Evolutionary conservation across 2,797 vertebrate species (phyloP).

Genomic region (Labeo calbasu): DNA sequence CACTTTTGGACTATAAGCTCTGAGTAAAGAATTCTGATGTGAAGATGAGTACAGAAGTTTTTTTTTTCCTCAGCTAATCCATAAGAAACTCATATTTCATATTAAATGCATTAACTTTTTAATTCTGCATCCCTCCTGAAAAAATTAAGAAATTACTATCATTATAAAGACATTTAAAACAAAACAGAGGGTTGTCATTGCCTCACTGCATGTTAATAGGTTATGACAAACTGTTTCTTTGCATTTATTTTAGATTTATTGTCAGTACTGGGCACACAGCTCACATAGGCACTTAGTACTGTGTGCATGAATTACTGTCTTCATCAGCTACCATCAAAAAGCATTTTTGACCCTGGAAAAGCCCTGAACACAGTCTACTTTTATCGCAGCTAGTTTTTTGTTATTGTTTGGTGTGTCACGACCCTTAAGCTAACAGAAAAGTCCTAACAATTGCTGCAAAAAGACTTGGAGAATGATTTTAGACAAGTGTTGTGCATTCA

Average conservation of each 20-base stretch:
- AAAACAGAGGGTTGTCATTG: not conserved
- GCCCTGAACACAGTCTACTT: not conserved
- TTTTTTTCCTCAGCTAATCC: not conserved
- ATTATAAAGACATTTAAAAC: not conserved
- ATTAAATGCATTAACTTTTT: not conserved
- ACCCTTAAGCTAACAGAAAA: constrained; percentile 1
- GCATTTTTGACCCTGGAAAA: not conserved
- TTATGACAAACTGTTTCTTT: not conserved
- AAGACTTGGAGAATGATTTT: not conserved
- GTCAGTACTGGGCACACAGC: not conserved
- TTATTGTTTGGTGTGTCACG: not conserved
- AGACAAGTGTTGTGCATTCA: not conserved
- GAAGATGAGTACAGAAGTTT: not conserved
- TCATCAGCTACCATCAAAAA: not conserved
- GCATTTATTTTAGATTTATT: not conserved
- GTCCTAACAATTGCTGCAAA: not conserved
- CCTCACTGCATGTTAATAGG: not conserved
- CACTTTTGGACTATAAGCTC: too few species aligned
- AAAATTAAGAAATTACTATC: not conserved
- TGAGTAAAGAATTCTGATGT: not conserved
- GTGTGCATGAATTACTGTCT: not conserved
- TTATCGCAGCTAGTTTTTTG: not conserved
- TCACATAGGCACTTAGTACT: not conserved
- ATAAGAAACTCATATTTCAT: not conserved
- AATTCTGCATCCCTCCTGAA: not conserved